These are phyloP conservation scores for Australoheros scitulus DNA, from an alignment of 2,113 vertebrate species.

Conservation along the genomic window DNA sequence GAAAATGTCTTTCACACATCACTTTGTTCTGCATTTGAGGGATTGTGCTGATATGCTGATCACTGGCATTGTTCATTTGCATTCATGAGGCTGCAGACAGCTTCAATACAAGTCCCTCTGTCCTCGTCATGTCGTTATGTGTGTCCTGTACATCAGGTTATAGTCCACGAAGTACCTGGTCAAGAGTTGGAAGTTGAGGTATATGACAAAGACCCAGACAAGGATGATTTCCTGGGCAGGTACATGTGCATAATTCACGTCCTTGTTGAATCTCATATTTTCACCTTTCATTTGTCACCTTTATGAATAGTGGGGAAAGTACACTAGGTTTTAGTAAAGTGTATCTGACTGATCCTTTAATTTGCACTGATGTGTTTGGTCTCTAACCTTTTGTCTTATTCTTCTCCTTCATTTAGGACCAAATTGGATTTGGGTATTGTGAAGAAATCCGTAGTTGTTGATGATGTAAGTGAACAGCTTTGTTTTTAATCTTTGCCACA, in stretches of 20 bases:
- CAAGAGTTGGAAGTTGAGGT: slow-evolving; percentile 94
- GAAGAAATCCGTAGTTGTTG: slow-evolving; percentile 82
- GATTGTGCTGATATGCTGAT: background rate
- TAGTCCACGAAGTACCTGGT: slow-evolving; percentile 93
- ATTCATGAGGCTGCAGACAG: slow-evolving; percentile 17
- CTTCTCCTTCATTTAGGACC: slow-evolving; percentile 71
- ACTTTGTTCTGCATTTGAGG: slow-evolving; percentile 12
- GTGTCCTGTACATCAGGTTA: slow-evolving; percentile 83
- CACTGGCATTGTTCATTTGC: slow-evolving; percentile 11
- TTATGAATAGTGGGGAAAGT: background rate
- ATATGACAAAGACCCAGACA: slow-evolving; percentile 93
- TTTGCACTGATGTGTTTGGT: background rate
- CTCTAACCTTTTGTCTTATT: background rate
- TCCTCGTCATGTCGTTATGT: slow-evolving; percentile 61
- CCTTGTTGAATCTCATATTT: slow-evolving; percentile 15
- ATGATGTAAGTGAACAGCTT: slow-evolving; percentile 82
- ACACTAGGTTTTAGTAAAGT: background rate
- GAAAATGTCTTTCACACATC: slow-evolving; percentile 9
- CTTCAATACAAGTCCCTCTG: slow-evolving; percentile 27
- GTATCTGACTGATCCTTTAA: background rate
- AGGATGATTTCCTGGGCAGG: slow-evolving; percentile 96
- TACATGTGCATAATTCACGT: slow-evolving; percentile 67
- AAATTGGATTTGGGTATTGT: slow-evolving; percentile 92
- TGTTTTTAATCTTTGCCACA: background rate
- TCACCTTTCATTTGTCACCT: slow-evolving; percentile 40